Base-by-base conservation (phyloP, 2,797 vertebrate genomes). In the Chaunax sp. region DNA sequence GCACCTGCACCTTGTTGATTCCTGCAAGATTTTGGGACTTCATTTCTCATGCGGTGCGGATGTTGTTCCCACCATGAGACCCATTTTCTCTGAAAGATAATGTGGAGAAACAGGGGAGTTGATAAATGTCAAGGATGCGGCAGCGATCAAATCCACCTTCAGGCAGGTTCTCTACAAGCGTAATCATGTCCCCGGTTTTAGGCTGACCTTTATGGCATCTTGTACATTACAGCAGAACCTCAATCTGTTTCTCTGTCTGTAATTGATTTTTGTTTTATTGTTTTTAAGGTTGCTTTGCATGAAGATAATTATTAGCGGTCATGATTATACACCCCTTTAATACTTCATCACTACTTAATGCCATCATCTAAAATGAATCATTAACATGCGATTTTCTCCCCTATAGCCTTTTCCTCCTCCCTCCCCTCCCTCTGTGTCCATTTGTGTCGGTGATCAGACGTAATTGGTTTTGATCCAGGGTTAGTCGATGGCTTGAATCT, bases 391-490 rank as follows among this genome's bases (percentile, higher is more conserved):
- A 30, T 23, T 59, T 50, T 33, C 18, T 53, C 20, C 28, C 28
- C 22, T 57, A 12, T n/a, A 20, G 38, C 26, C 51, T 1, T 38
- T 11, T 51, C 37, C 46, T 20, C 52, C 51, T 38, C 38, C 20
- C 45, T 1, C 14, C 38, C 45, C 37, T 51, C 65, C 57, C 56
- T 63, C 62, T 69, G 41, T 67, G 69, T 80, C 81, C 72, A 72
- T 84, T 79, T 83, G 80, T 74, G 68, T 64, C 46, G 50, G 60
- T 85, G 72, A 86, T 82, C 79, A 75, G 70, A 57, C 59, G 11
- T 88, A 82, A 88, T 87, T 89, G 82, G 59, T 75, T 90, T 86
- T 87, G 79, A 91, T 87, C 78, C 65, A 43, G 75, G 64, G 18
- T 60, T 38, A 77, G 80, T 89, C 75, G 35, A 78, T 85, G 63